Percentiles rank a stretch among this genome's conserved stretches.
These are phyloP conservation scores for Pseudomyrmex gracilis DNA, from an alignment of 1,140 invertebrate species.

Conservation along the genomic window DNA sequence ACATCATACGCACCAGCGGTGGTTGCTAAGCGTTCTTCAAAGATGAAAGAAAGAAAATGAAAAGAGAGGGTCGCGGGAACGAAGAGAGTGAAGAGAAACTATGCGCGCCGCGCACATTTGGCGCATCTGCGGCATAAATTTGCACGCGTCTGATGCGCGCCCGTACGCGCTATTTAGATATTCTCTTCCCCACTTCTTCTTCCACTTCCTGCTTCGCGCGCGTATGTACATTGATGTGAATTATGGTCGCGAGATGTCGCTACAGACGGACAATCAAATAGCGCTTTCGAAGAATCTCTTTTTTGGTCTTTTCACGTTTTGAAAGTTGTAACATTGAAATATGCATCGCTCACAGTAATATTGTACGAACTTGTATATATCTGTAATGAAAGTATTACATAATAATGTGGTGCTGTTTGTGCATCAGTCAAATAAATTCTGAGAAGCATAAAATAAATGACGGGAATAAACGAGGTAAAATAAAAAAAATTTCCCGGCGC, in stretches of 20 bases:
- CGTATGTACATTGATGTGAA: background rate
- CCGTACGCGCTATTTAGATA: conserved; percentile 63
- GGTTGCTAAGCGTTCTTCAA: background rate
- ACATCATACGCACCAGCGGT: background rate
- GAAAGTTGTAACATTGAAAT: background rate
- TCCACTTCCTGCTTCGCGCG: conserved; percentile 24
- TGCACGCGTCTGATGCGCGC: conserved; percentile 75
- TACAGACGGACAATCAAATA: too few species aligned
- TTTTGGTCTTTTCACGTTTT: conserved; percentile 18
- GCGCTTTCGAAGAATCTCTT: too few species aligned
- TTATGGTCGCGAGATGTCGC: background rate
- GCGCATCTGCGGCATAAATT: conserved; percentile 80
- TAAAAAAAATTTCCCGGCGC: conserved; percentile 10
- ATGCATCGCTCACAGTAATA: background rate
- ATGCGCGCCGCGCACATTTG: conserved; percentile 76
- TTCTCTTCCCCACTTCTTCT: conserved; percentile 65
- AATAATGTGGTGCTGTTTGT: conserved; percentile 6
- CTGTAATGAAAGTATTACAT: conserved; percentile 4
- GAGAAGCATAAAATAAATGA: conserved; percentile 5
- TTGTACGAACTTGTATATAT: too few species aligned
- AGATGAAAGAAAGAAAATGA: conserved; percentile 3
- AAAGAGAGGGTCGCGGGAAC: background rate
- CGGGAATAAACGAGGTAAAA: conserved; percentile 5
- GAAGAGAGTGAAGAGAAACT: background rate
- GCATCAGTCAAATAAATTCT: conserved; percentile 19